Evolutionary conservation across 2,888 invertebrate genomes (phyloP), one percentile per base, ranked within the genome.

Genomic region (Oscheius sp.): DNA sequence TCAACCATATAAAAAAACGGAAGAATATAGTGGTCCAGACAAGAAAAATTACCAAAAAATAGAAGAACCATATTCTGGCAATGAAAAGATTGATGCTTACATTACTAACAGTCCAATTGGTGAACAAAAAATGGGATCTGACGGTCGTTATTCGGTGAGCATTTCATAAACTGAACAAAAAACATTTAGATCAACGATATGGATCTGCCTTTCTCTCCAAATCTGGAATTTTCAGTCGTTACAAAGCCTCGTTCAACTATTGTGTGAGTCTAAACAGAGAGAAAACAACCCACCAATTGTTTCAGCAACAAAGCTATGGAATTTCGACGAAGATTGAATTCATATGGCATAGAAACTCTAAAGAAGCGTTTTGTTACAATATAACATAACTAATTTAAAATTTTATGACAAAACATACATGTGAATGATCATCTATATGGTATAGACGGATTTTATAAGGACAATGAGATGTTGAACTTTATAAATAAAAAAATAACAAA

Each of bases 241-340:
- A 54, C 33, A 9, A 54, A 54, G 33, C 54, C 54, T 5, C n/a
- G 32, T 20, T 17, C 54, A 17, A 33, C 22, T 12, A 47, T 12
- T 5, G 47, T 22, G 12, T 14, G 41, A 41, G 41, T 17, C 5
- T 41, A 41, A 36, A n/a, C n/a, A n/a, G n/a, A n/a, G n/a, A n/a
- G n/a, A n/a, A n/a, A n/a, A n/a, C n/a, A n/a, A n/a, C n/a, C n/a
- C n/a, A n/a, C 14, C 20, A 41, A 41, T 41, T 41, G 41, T 51
- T 54, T 33, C 33, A 54, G 54, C 20, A 54, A 33, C 20, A n/a
- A 22, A 12, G 54, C 54, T 8, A 17, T 54, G n/a, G 54, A 54
- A 33, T 54, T 54, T 24, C 54, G 54, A 9, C 54, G 54, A 32
- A 32, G 54, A 2, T 17, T 32, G 33, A 54, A 33, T 20, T 17